Evolutionary conservation across 1,140 invertebrate genomes (phyloP).

Genomic region (Panagrolaimus sp.): DNA sequence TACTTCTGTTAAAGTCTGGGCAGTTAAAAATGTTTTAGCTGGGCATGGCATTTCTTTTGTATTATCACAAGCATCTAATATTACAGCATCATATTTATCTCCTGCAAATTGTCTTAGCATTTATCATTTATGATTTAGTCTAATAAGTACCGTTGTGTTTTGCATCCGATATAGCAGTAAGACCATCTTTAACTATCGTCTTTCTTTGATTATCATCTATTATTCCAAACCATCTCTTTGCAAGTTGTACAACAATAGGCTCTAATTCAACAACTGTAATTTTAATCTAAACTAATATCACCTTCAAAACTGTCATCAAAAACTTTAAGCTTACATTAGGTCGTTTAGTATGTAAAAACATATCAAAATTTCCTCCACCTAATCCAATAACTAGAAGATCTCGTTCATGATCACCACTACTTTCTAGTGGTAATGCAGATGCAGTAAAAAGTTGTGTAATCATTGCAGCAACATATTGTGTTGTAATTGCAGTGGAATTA

Average conservation of each 20-base stretch:
- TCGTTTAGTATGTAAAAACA: constrained; percentile 1
- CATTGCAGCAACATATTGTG: constrained; percentile 7
- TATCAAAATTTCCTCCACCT: constrained; percentile 13
- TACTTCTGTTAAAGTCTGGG: not conserved
- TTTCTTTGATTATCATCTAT: not conserved
- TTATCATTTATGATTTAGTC: not conserved
- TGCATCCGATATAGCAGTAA: not conserved
- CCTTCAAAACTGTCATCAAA: not conserved
- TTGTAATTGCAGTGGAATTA: not conserved
- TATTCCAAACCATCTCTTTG: not conserved
- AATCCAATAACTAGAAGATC: not conserved
- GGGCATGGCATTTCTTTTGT: not conserved
- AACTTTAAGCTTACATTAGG: not conserved
- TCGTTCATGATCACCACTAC: not conserved
- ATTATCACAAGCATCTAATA: constrained; percentile 2
- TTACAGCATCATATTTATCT: not conserved
- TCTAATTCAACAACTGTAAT: constrained; percentile 5
- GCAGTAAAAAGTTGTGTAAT: not conserved
- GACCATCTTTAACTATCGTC: not conserved
- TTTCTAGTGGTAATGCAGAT: not conserved
- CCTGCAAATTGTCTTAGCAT: not conserved
- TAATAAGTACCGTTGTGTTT: not conserved
- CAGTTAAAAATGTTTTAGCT: not conserved
- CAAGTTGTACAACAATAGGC: not conserved
- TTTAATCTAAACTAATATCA: not conserved